These are phyloP conservation scores for Triops longicaudatus DNA, from an alignment of 1,140 invertebrate genomes.

Conservation along the genomic window DNA sequence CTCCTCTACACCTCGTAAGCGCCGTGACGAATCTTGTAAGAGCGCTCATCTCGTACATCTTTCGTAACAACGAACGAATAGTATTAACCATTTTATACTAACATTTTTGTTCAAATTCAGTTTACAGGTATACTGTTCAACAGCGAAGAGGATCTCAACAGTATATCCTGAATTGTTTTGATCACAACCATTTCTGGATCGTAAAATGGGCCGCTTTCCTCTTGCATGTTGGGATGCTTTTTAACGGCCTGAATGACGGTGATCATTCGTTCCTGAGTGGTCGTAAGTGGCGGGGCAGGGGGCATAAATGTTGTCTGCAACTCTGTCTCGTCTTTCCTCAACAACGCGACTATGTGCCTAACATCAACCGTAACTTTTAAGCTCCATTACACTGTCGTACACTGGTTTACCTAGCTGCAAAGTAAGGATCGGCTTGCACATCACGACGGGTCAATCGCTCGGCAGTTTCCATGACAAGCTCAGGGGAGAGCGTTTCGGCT, in stretches of 20 bases:
- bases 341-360: background rate
- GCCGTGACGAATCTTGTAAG: background rate
- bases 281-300: conserved; percentile 16
- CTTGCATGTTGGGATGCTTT: background rate
- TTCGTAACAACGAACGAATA: background rate
- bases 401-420: background rate
- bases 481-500: background rate
- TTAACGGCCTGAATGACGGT: conserved; percentile 2
- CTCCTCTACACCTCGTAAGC: background rate
- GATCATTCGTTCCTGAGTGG: background rate
- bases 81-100: too few species aligned
- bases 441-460: background rate
- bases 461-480: background rate
- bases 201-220: background rate
- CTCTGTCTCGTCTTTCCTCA: conserved; percentile 7
- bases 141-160: background rate
- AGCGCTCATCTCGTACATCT: conserved; percentile 7
- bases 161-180: background rate
- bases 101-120: too few species aligned
- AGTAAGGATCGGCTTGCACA: background rate
- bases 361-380: background rate
- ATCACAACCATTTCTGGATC: background rate
- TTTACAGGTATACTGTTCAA: background rate
- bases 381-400: too few species aligned
- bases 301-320: conserved; percentile 17